Evolutionary conservation across 35 echinoderm and acorn worm genomes (phyloP), one percentile per base, ranked within the genome.

Genomic region (Ophiothrix spiculata): DNA sequence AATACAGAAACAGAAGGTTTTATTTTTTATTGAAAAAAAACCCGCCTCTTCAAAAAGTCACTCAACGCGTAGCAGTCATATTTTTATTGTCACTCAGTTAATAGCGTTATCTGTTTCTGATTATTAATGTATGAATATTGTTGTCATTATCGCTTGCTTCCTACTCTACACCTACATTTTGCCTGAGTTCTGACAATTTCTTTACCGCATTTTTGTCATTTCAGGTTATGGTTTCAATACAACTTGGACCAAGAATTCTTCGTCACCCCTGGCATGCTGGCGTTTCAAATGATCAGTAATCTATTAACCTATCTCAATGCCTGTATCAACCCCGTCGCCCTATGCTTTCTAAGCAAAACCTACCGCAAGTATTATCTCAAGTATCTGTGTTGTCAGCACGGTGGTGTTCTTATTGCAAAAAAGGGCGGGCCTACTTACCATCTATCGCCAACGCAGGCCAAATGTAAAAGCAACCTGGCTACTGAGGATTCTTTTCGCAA

Each of bases 271-370:
- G 84, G 79, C 16, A 91, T 95, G 88, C 64, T 56, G 33, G 56
- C 88, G 31, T 84, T 95, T 35, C 86, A 87, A 38, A 91, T 80
- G 0, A 39, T 84, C 31, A 80, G 79, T 0, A 35, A 80, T 77
- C 75, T 87, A 54, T 60, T 95, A 10, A 81, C 80, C 33, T 95
- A 95, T 90, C 81, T 88, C 46, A 91, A 91, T 56, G 88, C 80
- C 35, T 90, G 93, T 56, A 91, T 91, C 85, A 95, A 95, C 77
- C 93, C 93, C 0, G 87, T 95, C 16, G 93, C 93, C 1, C 90
- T 95, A 34, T 95, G 93, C 77, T 91, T 95, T 85, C 75, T 95
- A 10, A 95, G 93, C 40, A 86, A 91, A 78, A 95, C 93, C 4
- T 95, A 95, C 56, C 84, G 93, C 0, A 74, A 85, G 34, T 95